A percentile compares a stretch with the other conserved stretches of the same genome.
Evolutionary conservation across 2,797 vertebrate species (phyloP).

Genomic region (Sebastes miniatus): DNA sequence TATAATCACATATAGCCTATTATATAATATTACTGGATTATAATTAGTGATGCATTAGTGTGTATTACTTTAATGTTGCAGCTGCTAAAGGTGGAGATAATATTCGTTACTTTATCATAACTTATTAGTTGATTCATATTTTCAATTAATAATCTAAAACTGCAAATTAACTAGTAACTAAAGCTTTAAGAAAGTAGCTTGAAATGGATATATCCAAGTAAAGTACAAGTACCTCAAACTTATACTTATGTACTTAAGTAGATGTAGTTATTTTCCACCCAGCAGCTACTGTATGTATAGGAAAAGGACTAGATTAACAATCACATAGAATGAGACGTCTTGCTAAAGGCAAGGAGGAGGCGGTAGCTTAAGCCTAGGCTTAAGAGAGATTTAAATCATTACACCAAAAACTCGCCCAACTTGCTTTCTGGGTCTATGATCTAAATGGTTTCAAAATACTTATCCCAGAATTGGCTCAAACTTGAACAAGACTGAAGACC

Average conservation of each 20-base stretch:
- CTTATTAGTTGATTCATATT: background rate
- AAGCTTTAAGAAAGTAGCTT: background rate
- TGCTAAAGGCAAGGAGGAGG: background rate
- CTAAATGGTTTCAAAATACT: background rate
- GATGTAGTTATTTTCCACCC: background rate
- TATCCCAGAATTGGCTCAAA: background rate
- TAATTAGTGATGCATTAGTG: too few relatives aligned
- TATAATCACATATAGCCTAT: too few relatives aligned
- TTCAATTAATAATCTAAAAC: background rate
- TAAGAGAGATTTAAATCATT: background rate
- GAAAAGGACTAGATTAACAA: background rate
- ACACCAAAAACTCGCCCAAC: background rate
- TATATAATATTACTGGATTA: too few relatives aligned
- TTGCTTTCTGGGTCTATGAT: background rate
- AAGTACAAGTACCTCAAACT: background rate
- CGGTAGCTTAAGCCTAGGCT: background rate
- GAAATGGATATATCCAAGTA: too few relatives aligned
- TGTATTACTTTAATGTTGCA: too few relatives aligned
- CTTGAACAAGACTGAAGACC: background rate
- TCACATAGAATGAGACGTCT: background rate
- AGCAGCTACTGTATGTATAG: background rate
- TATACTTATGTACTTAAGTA: background rate
- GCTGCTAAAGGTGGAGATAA: too few relatives aligned
- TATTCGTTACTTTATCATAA: background rate
- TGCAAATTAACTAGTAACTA: background rate